Conservation (phyloP, 2,888 invertebrate species). For the Cylindroiulus punctatus region DNA sequence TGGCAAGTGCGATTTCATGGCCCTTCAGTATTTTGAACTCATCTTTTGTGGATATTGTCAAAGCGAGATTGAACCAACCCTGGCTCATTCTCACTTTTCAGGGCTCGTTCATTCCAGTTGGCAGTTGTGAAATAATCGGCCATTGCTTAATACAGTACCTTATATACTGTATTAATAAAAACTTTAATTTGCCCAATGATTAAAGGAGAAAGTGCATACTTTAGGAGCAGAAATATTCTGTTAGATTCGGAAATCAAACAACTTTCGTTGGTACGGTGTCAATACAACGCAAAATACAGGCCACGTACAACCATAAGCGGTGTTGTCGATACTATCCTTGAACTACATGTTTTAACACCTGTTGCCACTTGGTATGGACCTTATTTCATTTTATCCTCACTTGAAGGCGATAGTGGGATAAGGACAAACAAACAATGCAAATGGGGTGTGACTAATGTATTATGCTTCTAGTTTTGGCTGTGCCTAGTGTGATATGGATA, state of each 20-base stretch:
- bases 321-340: background rate
- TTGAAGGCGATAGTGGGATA: conserved; percentile 9
- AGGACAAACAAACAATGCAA: conserved; percentile 39
- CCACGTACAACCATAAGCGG: background rate
- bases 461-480: background rate
- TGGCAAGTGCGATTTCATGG: background rate
- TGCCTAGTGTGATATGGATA: conserved; percentile 30
- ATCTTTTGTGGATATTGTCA: background rate
- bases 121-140: background rate
- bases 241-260: too few relatives aligned
- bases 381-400: background rate
- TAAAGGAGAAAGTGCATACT: background rate
- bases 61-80: background rate
- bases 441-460: conserved; percentile 34
- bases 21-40: background rate
- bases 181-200: background rate
- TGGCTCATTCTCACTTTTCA: background rate
- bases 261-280: background rate
- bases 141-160: background rate
- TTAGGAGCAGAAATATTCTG: too few relatives aligned
- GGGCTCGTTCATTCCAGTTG: background rate
- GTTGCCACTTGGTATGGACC: background rate
- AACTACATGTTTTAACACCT: background rate
- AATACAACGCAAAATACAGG: background rate
- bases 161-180: too few relatives aligned